Percentiles rank a stretch among this genome's conserved stretches.
phyloP scores from a whole-genome alignment of 2,888 invertebrate species.

The Cryptops parisi region DNA sequence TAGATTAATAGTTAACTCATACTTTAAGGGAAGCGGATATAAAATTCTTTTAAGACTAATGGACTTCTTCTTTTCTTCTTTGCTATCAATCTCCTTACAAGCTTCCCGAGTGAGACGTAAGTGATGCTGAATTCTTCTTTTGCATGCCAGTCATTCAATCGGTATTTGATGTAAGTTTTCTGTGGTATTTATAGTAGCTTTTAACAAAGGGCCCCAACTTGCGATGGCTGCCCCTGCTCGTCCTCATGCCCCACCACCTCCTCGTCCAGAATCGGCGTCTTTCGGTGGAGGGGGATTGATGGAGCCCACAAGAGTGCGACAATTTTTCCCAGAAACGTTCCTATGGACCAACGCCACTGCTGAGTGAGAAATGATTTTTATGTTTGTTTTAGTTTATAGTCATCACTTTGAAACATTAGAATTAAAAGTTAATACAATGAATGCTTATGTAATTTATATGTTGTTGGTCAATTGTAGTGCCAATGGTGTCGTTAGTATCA shows the following conservation, averaged over 20 bases:
- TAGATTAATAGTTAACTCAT: no score
- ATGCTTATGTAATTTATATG: neutral
- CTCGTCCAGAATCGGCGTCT: neutral
- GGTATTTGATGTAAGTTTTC: no score
- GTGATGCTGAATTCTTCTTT: no score
- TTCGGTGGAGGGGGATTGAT: neutral
- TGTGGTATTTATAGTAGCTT: no score
- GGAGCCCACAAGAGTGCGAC: slow-evolving; percentile 11
- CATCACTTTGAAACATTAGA: neutral
- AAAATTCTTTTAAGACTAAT: no score
- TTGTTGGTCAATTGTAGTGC: slow-evolving; percentile 28
- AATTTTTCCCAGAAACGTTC: slow-evolving; percentile 51
- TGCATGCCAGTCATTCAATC: no score
- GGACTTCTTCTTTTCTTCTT: no score
- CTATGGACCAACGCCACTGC: slow-evolving; percentile 37
- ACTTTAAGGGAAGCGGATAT: no score
- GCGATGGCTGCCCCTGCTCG: no score
- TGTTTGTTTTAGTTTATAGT: neutral
- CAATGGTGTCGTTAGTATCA: slow-evolving; percentile 31
- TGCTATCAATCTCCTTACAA: no score
- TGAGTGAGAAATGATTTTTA: slow-evolving; percentile 20
- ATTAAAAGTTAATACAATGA: neutral
- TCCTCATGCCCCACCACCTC: neutral
- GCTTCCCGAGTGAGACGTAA: no score
- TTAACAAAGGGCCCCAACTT: no score